Evolutionary conservation across 2,888 invertebrate genomes (phyloP).

Genomic region (Stramonita haemastoma): DNA sequence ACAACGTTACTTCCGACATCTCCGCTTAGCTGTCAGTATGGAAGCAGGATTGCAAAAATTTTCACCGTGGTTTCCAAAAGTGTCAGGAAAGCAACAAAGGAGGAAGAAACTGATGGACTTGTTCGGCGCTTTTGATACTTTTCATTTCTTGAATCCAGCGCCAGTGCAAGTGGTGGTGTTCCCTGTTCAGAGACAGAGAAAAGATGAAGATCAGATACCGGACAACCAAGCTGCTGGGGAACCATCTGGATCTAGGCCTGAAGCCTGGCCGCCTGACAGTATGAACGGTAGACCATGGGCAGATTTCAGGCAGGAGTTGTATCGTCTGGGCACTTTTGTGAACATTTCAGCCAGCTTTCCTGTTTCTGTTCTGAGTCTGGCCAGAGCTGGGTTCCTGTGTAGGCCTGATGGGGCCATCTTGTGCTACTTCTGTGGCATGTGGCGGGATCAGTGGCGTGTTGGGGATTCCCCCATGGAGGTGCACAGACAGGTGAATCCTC

Average conservation of each 20-base stretch:
- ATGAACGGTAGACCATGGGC: neutral
- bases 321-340: constrained; percentile 25
- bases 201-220: neutral
- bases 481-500: neutral
- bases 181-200: constrained; percentile 25
- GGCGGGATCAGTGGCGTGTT: neutral
- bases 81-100: neutral
- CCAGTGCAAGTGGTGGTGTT: neutral
- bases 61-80: neutral
- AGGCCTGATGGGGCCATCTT: constrained; percentile 10
- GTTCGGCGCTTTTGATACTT: neutral
- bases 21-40: no score
- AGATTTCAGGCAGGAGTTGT: neutral
- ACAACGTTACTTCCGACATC: no score
- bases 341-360: neutral
- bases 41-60: neutral
- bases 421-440: constrained; percentile 36
- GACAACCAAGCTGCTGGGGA: neutral
- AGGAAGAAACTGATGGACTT: neutral
- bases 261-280: constrained; percentile 10
- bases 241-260: neutral
- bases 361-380: constrained; percentile 11
- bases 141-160: neutral
- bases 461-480: neutral
- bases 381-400: constrained; percentile 24